Conservation (phyloP, 2,113 vertebrate genomes). For the Acanthisitta chloris region DNA sequence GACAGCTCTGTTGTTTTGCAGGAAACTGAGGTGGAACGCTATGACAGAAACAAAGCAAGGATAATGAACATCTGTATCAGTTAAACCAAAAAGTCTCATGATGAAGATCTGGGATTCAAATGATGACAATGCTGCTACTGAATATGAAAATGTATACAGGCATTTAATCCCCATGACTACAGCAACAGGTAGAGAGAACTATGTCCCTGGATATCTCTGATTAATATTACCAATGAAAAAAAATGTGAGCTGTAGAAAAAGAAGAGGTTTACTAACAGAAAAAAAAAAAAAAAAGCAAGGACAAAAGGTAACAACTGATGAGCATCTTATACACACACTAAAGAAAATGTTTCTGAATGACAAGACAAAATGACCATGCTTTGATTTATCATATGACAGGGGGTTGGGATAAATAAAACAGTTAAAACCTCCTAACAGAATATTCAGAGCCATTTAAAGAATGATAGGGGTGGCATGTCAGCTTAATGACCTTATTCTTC, state of each 20-base stretch:
- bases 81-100: not conserved
- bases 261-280: not conserved
- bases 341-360: not conserved
- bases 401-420: not conserved
- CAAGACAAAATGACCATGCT: not conserved
- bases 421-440: not conserved
- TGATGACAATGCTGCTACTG: not conserved
- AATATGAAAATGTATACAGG: not conserved
- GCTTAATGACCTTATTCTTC: not conserved
- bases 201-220: not conserved
- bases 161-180: not conserved
- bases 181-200: not conserved
- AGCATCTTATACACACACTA: not conserved
- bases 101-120: not conserved
- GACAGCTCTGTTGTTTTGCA: not conserved
- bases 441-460: not conserved
- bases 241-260: not conserved
- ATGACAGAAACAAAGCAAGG: not conserved
- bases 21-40: not conserved
- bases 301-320: not conserved
- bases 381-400: not conserved
- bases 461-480: not conserved
- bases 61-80: not conserved
- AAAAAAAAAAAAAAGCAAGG: not conserved
- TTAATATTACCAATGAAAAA: not conserved